Evolutionary conservation across 2,113 vertebrate species (phyloP).

Genomic region (Verasper variegatus): DNA sequence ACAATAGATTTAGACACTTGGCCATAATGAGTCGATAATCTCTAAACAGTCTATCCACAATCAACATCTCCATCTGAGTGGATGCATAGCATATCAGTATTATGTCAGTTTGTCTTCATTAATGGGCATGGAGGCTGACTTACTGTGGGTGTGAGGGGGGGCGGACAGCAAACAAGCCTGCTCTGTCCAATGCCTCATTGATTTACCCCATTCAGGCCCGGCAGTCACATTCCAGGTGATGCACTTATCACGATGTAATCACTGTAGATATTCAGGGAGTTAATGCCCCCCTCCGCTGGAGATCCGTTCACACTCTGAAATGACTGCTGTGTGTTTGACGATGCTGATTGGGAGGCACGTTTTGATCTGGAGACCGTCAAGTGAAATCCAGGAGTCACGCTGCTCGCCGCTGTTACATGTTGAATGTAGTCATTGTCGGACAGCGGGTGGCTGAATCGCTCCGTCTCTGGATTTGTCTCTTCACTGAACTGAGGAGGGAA

Average conservation of each 20-base stretch:
- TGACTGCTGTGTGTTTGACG: neutral
- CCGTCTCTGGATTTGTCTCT: neutral
- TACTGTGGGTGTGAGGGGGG: neutral
- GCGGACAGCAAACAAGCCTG: neutral
- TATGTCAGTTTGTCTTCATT: conserved; percentile 49
- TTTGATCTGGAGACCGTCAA: neutral
- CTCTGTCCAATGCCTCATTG: conserved; percentile 55
- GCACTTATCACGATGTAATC: conserved; percentile 49
- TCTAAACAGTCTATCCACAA: conserved; percentile 5
- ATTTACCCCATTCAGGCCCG: conserved; percentile 42
- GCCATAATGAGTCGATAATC: conserved; percentile 10
- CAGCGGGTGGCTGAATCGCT: neutral
- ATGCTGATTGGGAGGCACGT: neutral
- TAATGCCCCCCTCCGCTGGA: conserved; percentile 1
- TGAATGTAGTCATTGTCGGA: neutral
- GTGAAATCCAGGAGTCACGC: neutral
- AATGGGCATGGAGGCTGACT: conserved; percentile 13
- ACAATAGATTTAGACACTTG: neutral
- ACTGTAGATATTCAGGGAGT: conserved; percentile 25
- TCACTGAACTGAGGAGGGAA: neutral
- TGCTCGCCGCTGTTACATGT: neutral
- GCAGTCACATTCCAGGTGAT: conserved; percentile 35
- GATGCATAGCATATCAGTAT: conserved; percentile 10
- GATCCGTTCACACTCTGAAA: neutral
- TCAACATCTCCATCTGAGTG: neutral